These are phyloP conservation scores for Argyrosomus japonicus DNA, from an alignment of 2,113 vertebrate genomes.

Conservation along the genomic window DNA sequence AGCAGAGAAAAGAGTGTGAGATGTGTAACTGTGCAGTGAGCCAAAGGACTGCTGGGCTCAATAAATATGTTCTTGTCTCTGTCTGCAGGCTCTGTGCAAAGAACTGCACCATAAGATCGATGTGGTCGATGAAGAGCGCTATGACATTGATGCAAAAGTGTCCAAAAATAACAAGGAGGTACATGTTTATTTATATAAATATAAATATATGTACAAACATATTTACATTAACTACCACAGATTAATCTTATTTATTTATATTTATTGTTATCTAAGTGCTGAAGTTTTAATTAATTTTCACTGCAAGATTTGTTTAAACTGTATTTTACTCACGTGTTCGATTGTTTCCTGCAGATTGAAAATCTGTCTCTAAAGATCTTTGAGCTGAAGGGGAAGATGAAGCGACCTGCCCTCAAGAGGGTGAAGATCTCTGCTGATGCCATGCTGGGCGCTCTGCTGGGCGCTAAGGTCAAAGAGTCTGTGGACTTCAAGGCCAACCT, in stretches of 20 bases:
- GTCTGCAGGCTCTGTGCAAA: conserved; percentile 75
- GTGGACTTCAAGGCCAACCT: conserved; percentile 85
- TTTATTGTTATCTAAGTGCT: neutral
- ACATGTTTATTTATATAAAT: neutral
- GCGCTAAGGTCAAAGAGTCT: conserved; percentile 81
- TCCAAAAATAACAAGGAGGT: conserved; percentile 78
- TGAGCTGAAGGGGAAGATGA: conserved; percentile 86
- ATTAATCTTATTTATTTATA: neutral
- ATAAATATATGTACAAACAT: too few relatives aligned
- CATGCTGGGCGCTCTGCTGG: conserved; percentile 84
- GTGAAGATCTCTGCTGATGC: conserved; percentile 85
- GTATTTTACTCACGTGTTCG: neutral
- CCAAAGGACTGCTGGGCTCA: neutral
- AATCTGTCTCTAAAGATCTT: conserved; percentile 80
- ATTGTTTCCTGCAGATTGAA: conserved; percentile 67
- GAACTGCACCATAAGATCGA: conserved; percentile 79
- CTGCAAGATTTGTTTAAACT: neutral
- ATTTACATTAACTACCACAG: too few relatives aligned
- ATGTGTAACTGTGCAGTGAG: neutral
- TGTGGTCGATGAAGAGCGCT: conserved; percentile 80
- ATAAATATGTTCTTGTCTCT: neutral
- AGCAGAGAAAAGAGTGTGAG: neutral
- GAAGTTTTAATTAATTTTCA: neutral
- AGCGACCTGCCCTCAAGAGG: conserved; percentile 83
- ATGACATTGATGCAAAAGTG: conserved; percentile 78